Conservation (phyloP, 2,113 vertebrate genomes). For the Onychorhynchus coronatus region DNA sequence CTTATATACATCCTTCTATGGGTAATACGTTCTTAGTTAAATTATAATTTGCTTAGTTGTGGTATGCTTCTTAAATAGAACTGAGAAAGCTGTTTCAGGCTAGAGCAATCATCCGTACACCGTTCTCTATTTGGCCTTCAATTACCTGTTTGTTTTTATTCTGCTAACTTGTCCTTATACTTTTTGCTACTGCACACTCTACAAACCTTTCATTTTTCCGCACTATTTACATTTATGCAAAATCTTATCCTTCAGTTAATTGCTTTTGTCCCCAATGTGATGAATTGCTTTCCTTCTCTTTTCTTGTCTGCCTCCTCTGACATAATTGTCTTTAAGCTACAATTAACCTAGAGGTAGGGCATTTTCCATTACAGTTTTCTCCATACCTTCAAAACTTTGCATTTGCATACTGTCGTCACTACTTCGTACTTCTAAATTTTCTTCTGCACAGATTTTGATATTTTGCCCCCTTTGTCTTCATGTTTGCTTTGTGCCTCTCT, state of each 20-base stretch:
- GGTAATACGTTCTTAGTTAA: neutral
- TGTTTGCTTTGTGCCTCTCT: neutral
- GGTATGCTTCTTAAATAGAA: neutral
- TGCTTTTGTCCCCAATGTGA: neutral
- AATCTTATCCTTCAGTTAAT: slow-evolving; percentile 20
- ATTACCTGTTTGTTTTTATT: slow-evolving; percentile 13
- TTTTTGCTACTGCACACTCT: neutral
- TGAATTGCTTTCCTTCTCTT: neutral
- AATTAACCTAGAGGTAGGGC: slow-evolving; percentile 10
- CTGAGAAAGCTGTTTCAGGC: neutral
- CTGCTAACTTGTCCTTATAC: neutral
- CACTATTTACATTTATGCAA: neutral
- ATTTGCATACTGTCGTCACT: neutral
- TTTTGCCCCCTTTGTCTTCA: neutral
- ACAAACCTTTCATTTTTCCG: neutral
- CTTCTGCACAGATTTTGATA: neutral
- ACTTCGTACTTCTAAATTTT: neutral
- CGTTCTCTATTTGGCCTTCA: neutral
- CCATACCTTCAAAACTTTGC: neutral
- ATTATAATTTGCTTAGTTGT: neutral
- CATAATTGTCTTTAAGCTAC: neutral
- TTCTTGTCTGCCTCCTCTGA: neutral
- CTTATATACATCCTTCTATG: neutral
- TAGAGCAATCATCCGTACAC: neutral
- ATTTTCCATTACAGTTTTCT: neutral